phyloP scores from a whole-genome alignment of 1,140 invertebrate genomes.

The Probaryconus sp. region DNA sequence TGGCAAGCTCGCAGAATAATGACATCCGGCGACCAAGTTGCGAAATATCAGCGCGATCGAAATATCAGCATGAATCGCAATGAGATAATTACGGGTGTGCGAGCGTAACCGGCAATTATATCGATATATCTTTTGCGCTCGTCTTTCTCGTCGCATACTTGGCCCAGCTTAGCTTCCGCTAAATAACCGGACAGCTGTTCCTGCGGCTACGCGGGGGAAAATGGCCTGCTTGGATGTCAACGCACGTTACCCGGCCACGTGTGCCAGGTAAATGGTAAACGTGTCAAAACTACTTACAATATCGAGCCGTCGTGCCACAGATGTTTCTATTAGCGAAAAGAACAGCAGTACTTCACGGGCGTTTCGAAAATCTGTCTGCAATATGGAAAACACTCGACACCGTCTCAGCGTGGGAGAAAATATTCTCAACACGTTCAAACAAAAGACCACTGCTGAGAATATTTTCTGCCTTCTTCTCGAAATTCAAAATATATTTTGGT shows the following conservation, averaged over 20 bases:
- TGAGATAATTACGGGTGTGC: constrained; percentile 13
- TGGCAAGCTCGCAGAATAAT: constrained; percentile 33
- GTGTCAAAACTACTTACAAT: constrained; percentile 17
- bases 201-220: constrained; percentile 4
- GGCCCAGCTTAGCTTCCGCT: constrained; percentile 1
- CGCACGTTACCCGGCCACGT: constrained; percentile 15
- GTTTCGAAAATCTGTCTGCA: too few relatives aligned
- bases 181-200: neutral
- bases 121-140: too few relatives aligned
- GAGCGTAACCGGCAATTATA: constrained; percentile 20
- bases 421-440: too few relatives aligned
- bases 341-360: neutral
- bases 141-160: neutral
- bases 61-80: constrained; percentile 9
- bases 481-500: too few relatives aligned
- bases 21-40: constrained; percentile 38
- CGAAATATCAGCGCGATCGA: constrained; percentile 6
- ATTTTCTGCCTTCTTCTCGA: too few relatives aligned
- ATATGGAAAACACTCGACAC: too few relatives aligned
- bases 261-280: constrained; percentile 26
- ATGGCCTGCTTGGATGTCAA: constrained; percentile 11
- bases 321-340: constrained; percentile 12
- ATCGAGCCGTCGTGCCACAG: neutral
- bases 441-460: too few relatives aligned
- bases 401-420: too few relatives aligned